Evolutionary conservation across 2,797 vertebrate species (phyloP).

Genomic region (Cynodonichthys magdalenae): DNA sequence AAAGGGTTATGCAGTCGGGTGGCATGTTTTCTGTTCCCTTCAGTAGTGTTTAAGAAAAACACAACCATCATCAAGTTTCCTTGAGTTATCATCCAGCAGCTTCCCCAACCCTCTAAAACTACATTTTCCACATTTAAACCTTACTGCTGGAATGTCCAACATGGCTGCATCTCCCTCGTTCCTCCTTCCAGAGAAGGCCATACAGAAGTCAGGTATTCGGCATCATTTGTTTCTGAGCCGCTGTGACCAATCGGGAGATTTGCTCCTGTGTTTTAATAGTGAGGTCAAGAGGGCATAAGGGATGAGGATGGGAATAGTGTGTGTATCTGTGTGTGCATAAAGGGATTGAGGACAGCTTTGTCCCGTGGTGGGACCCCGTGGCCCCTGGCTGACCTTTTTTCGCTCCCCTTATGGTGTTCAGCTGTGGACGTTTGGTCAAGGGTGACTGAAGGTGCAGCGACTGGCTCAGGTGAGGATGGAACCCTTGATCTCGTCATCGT

Average conservation of each 20-base stretch:
- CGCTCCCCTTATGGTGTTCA: slow-evolving; percentile 33
- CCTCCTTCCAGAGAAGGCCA: slow-evolving; percentile 48
- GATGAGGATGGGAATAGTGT: slow-evolving; percentile 51
- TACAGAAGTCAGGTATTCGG: slow-evolving; percentile 67
- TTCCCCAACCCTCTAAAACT: background rate
- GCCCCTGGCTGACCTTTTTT: slow-evolving; percentile 67
- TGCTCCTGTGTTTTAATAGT: slow-evolving; percentile 76
- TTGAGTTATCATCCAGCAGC: background rate
- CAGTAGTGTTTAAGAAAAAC: no score
- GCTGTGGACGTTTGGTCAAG: slow-evolving; percentile 51
- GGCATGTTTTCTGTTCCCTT: no score
- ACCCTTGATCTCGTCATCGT: slow-evolving; percentile 30
- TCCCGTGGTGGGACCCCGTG: slow-evolving; percentile 59
- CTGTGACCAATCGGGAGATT: slow-evolving; percentile 77
- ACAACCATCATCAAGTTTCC: no score
- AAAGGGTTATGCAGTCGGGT: no score
- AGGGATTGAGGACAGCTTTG: slow-evolving; percentile 66
- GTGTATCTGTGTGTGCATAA: slow-evolving; percentile 49
- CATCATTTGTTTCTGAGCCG: slow-evolving; percentile 76
- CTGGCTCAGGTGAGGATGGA: slow-evolving; percentile 56
- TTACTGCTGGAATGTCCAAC: slow-evolving; percentile 48
- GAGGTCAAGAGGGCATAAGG: slow-evolving; percentile 66
- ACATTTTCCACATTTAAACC: slow-evolving; percentile 39
- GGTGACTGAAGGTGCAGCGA: slow-evolving; percentile 49
- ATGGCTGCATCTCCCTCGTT: slow-evolving; percentile 22